phyloP scores from a whole-genome alignment of 2,797 vertebrate species.

The Stomatorhinus walkeri region DNA sequence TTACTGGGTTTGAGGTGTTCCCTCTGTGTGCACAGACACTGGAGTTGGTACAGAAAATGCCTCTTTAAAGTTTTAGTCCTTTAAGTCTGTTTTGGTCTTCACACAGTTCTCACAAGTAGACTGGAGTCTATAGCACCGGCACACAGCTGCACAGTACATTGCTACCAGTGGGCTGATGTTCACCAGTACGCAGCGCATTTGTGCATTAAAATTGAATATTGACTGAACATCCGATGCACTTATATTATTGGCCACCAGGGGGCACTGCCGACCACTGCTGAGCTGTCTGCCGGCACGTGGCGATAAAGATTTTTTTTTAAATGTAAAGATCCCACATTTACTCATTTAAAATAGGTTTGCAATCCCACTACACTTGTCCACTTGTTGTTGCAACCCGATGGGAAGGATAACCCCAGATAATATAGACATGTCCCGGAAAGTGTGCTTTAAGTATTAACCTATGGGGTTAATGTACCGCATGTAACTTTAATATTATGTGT shows the following conservation, averaged over 20 bases:
- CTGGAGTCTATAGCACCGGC: not conserved
- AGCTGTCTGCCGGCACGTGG: not conserved
- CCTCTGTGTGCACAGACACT: not conserved
- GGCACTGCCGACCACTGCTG: not conserved
- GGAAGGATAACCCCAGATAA: not conserved
- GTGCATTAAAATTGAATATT: not conserved
- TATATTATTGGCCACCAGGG: not conserved
- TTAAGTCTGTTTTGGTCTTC: not conserved
- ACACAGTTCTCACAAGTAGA: not conserved
- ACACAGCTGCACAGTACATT: not conserved
- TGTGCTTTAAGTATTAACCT: not conserved
- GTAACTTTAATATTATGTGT: not conserved
- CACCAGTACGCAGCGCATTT: not conserved
- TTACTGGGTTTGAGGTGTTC: not conserved
- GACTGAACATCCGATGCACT: not conserved
- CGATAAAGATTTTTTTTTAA: not conserved
- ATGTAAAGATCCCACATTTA: not conserved
- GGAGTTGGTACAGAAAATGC: not conserved
- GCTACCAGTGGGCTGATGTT: not conserved
- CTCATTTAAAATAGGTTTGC: not conserved
- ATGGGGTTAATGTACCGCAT: not conserved
- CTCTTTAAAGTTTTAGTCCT: not conserved
- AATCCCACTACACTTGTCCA: not conserved
- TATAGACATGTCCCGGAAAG: not conserved
- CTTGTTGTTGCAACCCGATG: not conserved